Conservation (phyloP, 2,113 vertebrate genomes). For the Chroicocephalus ridibundus region DNA sequence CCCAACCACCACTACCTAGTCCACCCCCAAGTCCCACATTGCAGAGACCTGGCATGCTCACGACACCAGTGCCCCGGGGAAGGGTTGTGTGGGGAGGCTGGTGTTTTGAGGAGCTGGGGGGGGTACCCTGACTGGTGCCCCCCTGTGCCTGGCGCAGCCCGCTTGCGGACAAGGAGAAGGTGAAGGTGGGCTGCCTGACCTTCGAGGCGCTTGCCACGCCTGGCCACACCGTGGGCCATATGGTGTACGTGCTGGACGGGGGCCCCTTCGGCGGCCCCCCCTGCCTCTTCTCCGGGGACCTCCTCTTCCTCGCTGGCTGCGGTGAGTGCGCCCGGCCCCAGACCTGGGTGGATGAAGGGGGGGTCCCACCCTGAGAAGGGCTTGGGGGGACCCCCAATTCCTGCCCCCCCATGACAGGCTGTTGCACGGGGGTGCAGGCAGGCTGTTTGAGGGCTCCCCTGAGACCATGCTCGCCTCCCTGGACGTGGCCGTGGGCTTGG, state of each 20-base stretch:
- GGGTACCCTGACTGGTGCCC: neutral
- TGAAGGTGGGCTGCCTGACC: constrained; percentile 83
- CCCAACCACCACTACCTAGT: neutral
- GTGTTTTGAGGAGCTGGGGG: neutral
- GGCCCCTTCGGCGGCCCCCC: constrained; percentile 75
- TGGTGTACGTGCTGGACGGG: constrained; percentile 91
- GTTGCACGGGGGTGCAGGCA: constrained; percentile 70
- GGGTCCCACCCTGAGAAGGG: neutral
- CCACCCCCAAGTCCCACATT: fast-evolving
- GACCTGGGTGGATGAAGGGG: neutral
- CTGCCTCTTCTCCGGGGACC: constrained; percentile 94
- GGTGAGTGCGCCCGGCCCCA: constrained; percentile 70
- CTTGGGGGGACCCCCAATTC: neutral
- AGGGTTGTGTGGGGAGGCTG: neutral
- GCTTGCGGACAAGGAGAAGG: constrained; percentile 83
- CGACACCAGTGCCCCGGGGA: fast-evolving
- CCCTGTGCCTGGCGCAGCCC: constrained; percentile 71
- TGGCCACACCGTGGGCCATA: constrained; percentile 94
- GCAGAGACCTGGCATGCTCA: neutral
- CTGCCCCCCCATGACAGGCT: neutral
- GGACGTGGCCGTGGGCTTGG: constrained; percentile 83
- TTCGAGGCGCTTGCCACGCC: constrained; percentile 90
- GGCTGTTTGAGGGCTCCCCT: constrained; percentile 92
- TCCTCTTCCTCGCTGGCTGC: constrained; percentile 95
- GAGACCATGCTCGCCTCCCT: constrained; percentile 93